A percentile compares a stretch with the other conserved stretches of the same genome.
Evolutionary conservation across 2,797 vertebrate species (phyloP).

Genomic region (Lutjanus argentimaculatus): DNA sequence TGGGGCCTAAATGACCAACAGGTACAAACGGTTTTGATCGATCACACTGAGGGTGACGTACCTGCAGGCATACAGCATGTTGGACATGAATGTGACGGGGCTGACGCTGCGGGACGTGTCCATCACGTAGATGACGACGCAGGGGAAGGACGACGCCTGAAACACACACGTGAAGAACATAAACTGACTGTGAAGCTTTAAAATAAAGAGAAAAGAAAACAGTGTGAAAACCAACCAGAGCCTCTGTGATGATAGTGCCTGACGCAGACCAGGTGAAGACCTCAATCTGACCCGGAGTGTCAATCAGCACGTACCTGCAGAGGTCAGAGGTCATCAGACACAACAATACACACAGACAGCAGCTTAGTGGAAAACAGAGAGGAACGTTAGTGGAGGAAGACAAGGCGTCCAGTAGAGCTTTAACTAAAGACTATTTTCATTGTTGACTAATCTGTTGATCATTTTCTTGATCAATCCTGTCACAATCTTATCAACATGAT

Average conservation of each 20-base stretch:
- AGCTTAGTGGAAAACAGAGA: not conserved
- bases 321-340: conserved; percentile 35
- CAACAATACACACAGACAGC: no score
- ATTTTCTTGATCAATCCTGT: no score
- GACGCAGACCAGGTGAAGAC: conserved; percentile 99
- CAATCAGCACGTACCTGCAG: conserved; percentile 93
- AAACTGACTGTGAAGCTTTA: not conserved
- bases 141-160: conserved; percentile 96
- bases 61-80: conserved; percentile 99
- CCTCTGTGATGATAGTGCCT: conserved; percentile 97
- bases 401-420: no score
- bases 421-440: no score
- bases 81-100: conserved; percentile 98
- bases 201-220: not conserved
- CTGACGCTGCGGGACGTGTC: conserved; percentile 96
- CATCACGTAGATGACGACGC: conserved; percentile 96
- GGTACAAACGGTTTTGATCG: no score
- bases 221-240: conserved; percentile 86
- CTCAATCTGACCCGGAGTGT: conserved; percentile 98
- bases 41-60: conserved; percentile 55
- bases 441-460: no score
- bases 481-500: no score
- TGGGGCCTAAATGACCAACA: no score
- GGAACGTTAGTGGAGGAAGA: not conserved
- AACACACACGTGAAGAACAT: not conserved